A percentile compares a stretch with the other conserved stretches of the same genome.
Evolutionary conservation across 2,113 vertebrate species (phyloP).

Genomic region (Vulpes lagopus): DNA sequence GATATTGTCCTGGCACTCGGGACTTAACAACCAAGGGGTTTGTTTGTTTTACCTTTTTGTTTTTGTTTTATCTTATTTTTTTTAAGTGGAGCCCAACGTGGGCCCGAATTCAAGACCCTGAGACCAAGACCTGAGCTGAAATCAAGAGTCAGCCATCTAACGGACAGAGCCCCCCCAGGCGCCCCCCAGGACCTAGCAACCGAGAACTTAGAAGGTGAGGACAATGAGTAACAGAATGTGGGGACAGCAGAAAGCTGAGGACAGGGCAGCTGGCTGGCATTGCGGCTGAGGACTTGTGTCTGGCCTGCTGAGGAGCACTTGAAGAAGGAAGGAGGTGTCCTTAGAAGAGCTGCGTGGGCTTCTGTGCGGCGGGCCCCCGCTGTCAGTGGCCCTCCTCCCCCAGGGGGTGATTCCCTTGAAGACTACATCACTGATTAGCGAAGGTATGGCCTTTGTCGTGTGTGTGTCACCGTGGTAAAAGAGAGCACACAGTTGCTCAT

Average conservation of each 20-base stretch:
- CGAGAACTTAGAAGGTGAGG: not conserved
- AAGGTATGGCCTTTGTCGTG: no score
- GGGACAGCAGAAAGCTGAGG: not conserved
- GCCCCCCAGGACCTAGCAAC: not conserved
- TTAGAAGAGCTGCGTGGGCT: not conserved
- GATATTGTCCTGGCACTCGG: rapidly evolving
- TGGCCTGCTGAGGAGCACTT: rapidly evolving
- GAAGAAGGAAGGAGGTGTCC: rapidly evolving
- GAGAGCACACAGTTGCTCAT: rapidly evolving
- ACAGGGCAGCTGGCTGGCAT: not conserved
- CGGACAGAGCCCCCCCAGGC: not conserved
- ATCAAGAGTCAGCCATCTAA: not conserved
- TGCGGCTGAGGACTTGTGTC: not conserved
- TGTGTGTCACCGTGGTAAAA: not conserved
- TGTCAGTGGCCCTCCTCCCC: no score
- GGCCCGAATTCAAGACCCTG: not conserved
- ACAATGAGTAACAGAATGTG: not conserved
- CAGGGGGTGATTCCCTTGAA: rapidly evolving
- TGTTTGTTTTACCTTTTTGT: not conserved
- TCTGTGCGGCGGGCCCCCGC: no score
- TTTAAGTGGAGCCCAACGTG: not conserved
- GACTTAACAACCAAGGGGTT: not conserved
- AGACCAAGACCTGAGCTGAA: not conserved
- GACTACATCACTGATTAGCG: not conserved
- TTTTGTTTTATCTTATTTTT: not conserved